These are phyloP conservation scores for Penaeus chinensis DNA, from an alignment of 1,140 invertebrate genomes.

Conservation along the genomic window DNA sequence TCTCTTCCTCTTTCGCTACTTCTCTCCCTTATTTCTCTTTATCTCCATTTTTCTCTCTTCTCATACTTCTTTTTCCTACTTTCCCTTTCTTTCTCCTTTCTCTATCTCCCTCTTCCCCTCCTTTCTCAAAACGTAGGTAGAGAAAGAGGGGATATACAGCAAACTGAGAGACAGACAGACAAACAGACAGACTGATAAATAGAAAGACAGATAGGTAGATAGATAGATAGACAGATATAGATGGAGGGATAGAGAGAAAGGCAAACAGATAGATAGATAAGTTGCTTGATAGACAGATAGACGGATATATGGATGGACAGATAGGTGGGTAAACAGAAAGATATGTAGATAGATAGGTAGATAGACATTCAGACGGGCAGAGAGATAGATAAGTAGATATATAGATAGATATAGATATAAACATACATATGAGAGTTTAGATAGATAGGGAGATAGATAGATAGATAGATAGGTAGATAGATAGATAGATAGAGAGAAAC, in stretches of 20 bases:
- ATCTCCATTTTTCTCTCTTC: background rate
- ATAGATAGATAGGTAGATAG: slow-evolving; percentile 30
- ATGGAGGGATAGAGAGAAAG: too few species aligned
- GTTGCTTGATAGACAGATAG: too few species aligned
- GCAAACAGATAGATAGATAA: too few species aligned
- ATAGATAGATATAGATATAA: too few species aligned
- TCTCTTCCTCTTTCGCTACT: background rate
- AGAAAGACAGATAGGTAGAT: too few species aligned
- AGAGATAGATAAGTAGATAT: too few species aligned
- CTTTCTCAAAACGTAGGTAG: background rate
- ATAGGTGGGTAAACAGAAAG: too few species aligned
- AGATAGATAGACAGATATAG: too few species aligned
- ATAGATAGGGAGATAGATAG: background rate
- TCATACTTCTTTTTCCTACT: background rate
- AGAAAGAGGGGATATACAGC: background rate
- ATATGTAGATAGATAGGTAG: too few species aligned
- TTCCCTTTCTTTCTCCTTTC: background rate
- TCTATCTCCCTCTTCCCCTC: background rate
- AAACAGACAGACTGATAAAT: background rate
- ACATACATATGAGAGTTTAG: background rate
- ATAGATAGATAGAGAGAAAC: slow-evolving; percentile 23
- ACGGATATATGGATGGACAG: too few species aligned
- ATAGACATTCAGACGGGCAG: too few species aligned
- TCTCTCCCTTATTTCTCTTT: background rate
- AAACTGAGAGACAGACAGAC: background rate